phyloP scores from a whole-genome alignment of 1,140 invertebrate genomes.

The Achatina immaculata region DNA sequence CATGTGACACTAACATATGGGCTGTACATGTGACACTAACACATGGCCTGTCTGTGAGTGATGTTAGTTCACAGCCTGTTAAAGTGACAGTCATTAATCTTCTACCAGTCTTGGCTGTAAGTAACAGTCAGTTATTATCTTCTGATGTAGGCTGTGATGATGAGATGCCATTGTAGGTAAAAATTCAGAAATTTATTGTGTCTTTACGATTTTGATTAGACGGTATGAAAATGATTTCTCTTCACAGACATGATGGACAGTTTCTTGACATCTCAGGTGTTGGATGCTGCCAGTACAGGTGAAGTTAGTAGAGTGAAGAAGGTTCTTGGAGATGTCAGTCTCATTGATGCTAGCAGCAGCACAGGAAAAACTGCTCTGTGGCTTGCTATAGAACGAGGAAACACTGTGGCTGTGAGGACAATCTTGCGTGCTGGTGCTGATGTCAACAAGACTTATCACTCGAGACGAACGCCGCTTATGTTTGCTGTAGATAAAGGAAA shows the following conservation, averaged over 20 bases:
- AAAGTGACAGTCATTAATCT: too few relatives aligned
- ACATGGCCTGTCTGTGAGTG: too few relatives aligned
- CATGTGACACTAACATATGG: too few relatives aligned
- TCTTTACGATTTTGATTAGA: neutral
- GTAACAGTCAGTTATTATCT: too few relatives aligned
- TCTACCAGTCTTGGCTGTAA: too few relatives aligned
- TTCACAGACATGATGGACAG: neutral
- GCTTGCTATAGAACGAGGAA: conserved; percentile 3
- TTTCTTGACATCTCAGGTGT: neutral
- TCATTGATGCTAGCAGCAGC: neutral
- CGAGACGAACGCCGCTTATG: conserved; percentile 8
- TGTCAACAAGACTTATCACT: neutral
- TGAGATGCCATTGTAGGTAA: too few relatives aligned
- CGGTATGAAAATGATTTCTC: neutral
- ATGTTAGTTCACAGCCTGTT: too few relatives aligned
- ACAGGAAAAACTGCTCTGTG: conserved; percentile 5
- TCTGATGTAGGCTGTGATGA: too few relatives aligned
- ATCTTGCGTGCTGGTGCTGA: conserved; percentile 11
- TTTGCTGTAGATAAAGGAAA: neutral
- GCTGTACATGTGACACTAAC: too few relatives aligned
- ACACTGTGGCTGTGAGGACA: neutral
- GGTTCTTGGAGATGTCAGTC: too few relatives aligned
- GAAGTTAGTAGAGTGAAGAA: neutral
- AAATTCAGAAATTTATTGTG: neutral
- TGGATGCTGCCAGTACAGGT: neutral